A percentile compares a stretch with the other conserved stretches of the same genome.
Evolutionary conservation across 2,113 vertebrate genomes (phyloP).

Genomic region (Halichoerus grypus): DNA sequence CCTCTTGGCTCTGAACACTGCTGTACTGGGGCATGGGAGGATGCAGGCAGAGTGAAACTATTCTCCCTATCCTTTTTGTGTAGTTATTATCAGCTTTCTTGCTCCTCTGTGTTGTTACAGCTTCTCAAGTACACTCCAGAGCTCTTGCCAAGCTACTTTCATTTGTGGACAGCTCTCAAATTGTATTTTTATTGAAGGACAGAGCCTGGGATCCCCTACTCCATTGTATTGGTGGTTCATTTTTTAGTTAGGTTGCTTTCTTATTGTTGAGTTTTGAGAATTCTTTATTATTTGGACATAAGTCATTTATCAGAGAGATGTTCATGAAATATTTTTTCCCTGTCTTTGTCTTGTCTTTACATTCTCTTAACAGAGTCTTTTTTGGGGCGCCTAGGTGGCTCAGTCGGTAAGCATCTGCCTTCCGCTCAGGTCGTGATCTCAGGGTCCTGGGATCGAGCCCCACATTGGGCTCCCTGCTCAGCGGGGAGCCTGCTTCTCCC

Average conservation of each 20-base stretch:
- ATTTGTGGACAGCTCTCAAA: background rate
- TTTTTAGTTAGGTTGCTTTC: background rate
- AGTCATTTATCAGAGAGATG: background rate
- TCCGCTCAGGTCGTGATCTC: background rate
- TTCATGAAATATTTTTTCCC: background rate
- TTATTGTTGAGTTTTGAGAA: background rate
- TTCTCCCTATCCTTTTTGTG: background rate
- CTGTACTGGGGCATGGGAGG: too few relatives aligned
- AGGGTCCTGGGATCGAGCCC: background rate
- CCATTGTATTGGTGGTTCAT: background rate
- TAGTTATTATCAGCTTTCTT: background rate
- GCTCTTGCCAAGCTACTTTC: background rate
- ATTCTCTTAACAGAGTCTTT: background rate
- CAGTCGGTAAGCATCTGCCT: background rate
- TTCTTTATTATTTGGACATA: background rate
- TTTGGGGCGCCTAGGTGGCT: background rate
- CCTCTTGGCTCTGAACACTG: background rate
- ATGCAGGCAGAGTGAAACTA: background rate
- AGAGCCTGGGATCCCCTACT: background rate
- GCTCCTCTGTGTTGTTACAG: background rate
- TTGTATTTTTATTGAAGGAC: background rate
- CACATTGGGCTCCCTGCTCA: background rate
- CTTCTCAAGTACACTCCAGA: background rate
- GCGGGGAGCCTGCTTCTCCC: background rate
- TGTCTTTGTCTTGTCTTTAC: background rate